Evolutionary conservation across 2,113 vertebrate species (phyloP).

Genomic region (Gadus macrocephalus): DNA sequence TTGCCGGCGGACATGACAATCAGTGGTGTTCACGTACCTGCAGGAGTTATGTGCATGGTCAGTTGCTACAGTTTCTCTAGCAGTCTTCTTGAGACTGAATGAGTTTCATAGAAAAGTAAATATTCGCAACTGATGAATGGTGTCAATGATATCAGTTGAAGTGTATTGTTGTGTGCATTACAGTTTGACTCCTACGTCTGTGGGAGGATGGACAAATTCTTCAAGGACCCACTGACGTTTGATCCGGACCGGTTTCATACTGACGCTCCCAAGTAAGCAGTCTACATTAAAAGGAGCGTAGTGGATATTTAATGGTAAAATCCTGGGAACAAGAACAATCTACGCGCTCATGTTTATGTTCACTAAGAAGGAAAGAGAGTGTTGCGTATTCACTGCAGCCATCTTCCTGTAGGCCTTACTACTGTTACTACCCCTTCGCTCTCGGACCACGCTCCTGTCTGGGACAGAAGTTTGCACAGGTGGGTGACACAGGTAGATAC

Average conservation of each 20-base stretch:
- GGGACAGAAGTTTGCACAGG: slow-evolving; percentile 86
- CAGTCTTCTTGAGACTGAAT: no score
- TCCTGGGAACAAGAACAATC: no score
- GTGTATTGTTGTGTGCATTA: not conserved
- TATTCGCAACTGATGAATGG: no score
- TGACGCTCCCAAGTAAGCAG: slow-evolving; percentile 82
- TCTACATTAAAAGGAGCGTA: not conserved
- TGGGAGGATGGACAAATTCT: slow-evolving; percentile 83
- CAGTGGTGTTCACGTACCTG: slow-evolving; percentile 72
- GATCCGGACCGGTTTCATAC: slow-evolving; percentile 87
- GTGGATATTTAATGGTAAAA: no score
- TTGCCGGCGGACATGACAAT: slow-evolving; percentile 70
- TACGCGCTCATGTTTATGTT: no score
- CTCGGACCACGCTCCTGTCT: slow-evolving; percentile 87
- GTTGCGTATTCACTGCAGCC: no score
- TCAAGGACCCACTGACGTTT: slow-evolving; percentile 84
- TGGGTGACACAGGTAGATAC: slow-evolving; percentile 44
- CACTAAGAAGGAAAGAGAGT: no score
- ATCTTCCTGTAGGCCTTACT: slow-evolving; percentile 64
- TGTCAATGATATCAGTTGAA: no score
- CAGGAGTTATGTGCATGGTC: slow-evolving; percentile 34
- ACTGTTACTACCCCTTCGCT: slow-evolving; percentile 83
- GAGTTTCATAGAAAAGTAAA: not conserved
- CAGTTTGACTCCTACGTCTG: slow-evolving; percentile 80
- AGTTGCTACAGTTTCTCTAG: not conserved